Conservation (phyloP, 2,888 invertebrate species). For the Notodonta ziczac region DNA sequence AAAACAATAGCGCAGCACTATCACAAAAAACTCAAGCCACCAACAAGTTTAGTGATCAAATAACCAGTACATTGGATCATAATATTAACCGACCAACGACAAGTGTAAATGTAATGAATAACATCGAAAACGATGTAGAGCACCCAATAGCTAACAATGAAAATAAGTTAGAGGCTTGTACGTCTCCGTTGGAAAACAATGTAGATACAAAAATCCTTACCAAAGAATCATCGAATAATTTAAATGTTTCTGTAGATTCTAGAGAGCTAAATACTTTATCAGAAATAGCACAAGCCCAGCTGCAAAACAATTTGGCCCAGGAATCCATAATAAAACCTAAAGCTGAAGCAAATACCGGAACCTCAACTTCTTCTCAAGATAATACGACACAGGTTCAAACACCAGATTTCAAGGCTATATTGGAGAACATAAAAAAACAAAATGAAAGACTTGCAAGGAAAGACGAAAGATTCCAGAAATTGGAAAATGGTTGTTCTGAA, state of each 20-base stretch:
- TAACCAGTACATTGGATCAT: conserved; percentile 48
- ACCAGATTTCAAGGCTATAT: conserved; percentile 45
- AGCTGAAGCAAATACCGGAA: conserved; percentile 4
- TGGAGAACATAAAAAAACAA: conserved; percentile 52
- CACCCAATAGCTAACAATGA: background rate
- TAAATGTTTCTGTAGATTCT: background rate
- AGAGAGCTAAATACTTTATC: background rate
- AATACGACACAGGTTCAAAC: conserved; percentile 4
- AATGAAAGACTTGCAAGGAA: conserved; percentile 50
- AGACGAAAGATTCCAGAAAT: conserved; percentile 52
- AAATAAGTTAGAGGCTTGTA: background rate
- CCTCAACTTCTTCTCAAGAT: background rate
- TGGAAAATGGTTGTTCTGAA: conserved; percentile 53
- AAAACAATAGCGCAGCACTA: conserved; percentile 43
- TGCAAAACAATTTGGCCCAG: background rate
- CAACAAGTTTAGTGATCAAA: conserved; percentile 41
- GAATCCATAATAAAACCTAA: conserved; percentile 15
- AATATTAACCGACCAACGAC: conserved; percentile 47
- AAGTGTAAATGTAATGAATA: conserved; percentile 16
- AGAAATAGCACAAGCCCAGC: conserved; percentile 1
- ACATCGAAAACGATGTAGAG: conserved; percentile 12
- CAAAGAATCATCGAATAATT: background rate
- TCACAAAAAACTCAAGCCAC: conserved; percentile 46
- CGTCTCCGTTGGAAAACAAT: background rate
- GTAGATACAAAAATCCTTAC: background rate